Conservation (phyloP, 2,888 invertebrate species). For the Xylota sylvarum region DNA sequence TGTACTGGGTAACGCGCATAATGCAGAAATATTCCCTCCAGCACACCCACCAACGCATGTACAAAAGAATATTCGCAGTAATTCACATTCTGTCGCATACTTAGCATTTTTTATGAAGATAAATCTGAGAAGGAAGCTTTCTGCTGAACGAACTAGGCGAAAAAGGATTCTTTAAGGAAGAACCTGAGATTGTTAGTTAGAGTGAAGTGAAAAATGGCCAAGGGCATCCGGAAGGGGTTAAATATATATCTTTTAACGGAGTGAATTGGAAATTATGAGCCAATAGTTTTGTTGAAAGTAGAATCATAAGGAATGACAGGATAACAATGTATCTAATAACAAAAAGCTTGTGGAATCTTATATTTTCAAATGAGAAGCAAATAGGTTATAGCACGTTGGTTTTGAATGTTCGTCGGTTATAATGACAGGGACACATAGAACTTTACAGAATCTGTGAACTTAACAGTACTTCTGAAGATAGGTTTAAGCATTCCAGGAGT, state of each 20-base stretch:
- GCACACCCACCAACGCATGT: conserved; percentile 24
- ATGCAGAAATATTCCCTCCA: conserved; percentile 34
- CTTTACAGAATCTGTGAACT: no score
- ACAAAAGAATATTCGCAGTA: conserved; percentile 61
- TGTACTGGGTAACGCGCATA: conserved; percentile 22
- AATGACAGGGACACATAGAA: no score
- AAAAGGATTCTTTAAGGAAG: conserved; percentile 13
- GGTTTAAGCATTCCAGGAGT: no score
- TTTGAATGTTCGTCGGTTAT: no score
- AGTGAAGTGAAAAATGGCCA: conserved; percentile 11
- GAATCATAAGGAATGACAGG: not conserved
- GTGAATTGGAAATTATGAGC: conserved; percentile 54
- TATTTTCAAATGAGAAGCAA: no score
- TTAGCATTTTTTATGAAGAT: conserved; percentile 69
- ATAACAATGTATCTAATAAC: no score
- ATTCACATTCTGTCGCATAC: conserved; percentile 67
- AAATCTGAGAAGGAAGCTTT: conserved; percentile 47
- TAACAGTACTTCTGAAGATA: no score
- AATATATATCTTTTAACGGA: not conserved
- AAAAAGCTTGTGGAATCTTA: no score
- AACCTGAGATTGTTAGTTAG: conserved; percentile 47
- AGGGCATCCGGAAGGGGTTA: conserved; percentile 5
- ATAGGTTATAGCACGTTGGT: no score
- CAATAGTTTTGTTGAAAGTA: conserved; percentile 6
- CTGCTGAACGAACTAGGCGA: conserved; percentile 10